Evolutionary conservation across 37 sponge, comb jelly and placozoan genomes (phyloP), one percentile per base, ranked within the genome.

Genomic region (Crambe crambe): DNA sequence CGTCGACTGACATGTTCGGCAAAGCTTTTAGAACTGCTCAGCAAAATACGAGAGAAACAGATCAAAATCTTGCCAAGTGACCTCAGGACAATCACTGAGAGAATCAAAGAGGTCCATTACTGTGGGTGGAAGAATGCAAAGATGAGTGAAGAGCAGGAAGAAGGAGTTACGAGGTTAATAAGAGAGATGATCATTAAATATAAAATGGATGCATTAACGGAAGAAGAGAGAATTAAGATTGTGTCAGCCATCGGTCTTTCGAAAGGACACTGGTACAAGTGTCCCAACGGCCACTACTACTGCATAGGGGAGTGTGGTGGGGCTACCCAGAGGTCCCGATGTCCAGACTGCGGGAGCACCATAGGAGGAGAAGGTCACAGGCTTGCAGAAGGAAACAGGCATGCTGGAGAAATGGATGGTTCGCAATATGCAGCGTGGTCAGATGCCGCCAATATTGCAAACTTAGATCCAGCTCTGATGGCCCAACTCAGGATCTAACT

Each of bases 251-350:
- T 95, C 39, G 94, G 90, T 44, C 84, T 95, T 10, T 30, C 75
- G 0, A 84, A 89, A 68, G 93, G 96, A 23, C 90, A 89, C 59
- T 95, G 96, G 96, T 97, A 73, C 71, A 86, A 92, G 77, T 97
- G 97, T 61, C 85, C 82, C 9, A 94, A 94, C 57, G 92, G 97
- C 4, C 95, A 94, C 37, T 68, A 85, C 40, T 94, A 94, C 75
- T 76, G 83, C 47, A 97, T 97, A 56, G 92, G 87, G 2, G 95
- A 97, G 35, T 97, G 97, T 77, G 97, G 97, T 22, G 97, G 95
- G 26, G 95, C 97, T 17, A 80, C 72, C 27, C 74, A 90, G 54
- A 60, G 15, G 51, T 54, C 75, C 20, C 82, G 63, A 62, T 97
- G 97, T 79, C 93, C 95, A 18, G 97, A 94, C 36, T 97, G 97